phyloP scores from a whole-genome alignment of 2,797 vertebrate genomes.

The Hydrolagus colliei region DNA sequence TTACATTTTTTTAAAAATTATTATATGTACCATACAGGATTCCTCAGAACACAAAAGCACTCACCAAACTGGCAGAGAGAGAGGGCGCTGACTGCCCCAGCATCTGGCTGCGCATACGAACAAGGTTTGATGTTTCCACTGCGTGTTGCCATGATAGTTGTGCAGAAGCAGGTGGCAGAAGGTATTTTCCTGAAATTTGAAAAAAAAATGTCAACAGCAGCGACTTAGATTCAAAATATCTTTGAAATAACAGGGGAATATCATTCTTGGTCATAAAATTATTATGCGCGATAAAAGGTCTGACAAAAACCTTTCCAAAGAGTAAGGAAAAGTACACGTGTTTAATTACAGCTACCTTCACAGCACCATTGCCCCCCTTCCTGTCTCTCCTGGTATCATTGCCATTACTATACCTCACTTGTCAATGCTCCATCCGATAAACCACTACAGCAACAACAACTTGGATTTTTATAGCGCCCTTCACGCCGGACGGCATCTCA shows the following conservation, averaged over 20 bases:
- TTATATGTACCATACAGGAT: not conserved
- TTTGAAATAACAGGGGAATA: not conserved
- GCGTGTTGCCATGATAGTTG: conserved; percentile 62
- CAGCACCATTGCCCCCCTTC: too few relatives aligned
- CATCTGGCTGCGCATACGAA: conserved; percentile 78
- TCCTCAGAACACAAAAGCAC: conserved; percentile 43
- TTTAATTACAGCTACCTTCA: too few relatives aligned
- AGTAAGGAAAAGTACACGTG: too few relatives aligned
- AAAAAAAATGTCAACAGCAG: not conserved
- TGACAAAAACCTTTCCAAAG: too few relatives aligned
- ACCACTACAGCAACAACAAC: too few relatives aligned
- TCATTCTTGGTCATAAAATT: not conserved
- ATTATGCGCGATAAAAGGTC: not conserved
- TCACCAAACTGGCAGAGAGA: conserved; percentile 80
- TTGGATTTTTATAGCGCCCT: too few relatives aligned
- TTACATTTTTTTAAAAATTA: too few relatives aligned
- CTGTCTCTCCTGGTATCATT: too few relatives aligned
- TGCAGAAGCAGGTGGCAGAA: conserved; percentile 61
- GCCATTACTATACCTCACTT: too few relatives aligned
- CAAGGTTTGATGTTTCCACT: conserved; percentile 75
- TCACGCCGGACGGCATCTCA: too few relatives aligned
- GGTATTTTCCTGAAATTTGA: conserved; percentile 74
- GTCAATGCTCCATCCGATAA: too few relatives aligned
- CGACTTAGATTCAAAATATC: not conserved
- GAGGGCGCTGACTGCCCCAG: conserved; percentile 89